Base-by-base conservation (phyloP, 2,113 vertebrate species). In the Centropus bengalensis region DNA sequence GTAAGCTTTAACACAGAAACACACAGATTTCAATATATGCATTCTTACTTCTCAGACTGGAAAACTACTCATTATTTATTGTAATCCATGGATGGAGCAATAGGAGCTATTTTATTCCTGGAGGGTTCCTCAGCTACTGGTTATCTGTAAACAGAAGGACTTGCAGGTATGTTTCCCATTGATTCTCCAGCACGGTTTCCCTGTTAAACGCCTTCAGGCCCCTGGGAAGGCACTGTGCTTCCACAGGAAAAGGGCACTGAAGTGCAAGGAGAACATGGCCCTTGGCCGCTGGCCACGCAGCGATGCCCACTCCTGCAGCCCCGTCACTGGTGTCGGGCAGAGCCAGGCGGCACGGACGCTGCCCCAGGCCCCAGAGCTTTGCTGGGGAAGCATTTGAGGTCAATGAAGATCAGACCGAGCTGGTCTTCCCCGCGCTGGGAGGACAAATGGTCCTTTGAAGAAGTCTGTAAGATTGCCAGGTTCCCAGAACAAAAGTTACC, bases 1-100 rank as follows among this genome's bases (percentile, higher is more conserved):
- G 5, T 71, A 96, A 77, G 45, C 76, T 86, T 44, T 74, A 55
- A 60, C 55, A 59, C 30, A 76, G 73, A 78, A 89, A 69, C 52
- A 67, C 0, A 0, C 2, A 30, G 24, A 14, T 66, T 88, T 70
- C 36, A 45, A 20, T 14, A 47, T 8, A 67, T 2, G 6, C 38
- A 75, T 47, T 82, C 28, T 66, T 78, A 22, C 67, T 64, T 71
- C 22, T 67, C 32, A 45, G 62, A 45, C 2, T 33, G 38, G 38
- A 81, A 95, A 68, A 42, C 5, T 27, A 22, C 13, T 24, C 52
- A 55, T 10, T 10, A 42, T n/a, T 84, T 67, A 67, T 18, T 58
- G 36, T 20, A 45, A 38, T 30, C 60, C 55, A 32, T 8, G 5
- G 23, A n/a, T 23, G 33, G 15, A 90, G 32, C 22, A 86, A 63